A percentile compares a stretch with the other conserved stretches of the same genome.
Conservation (phyloP, 2,888 invertebrate species). For the Rhimphoctona megacephalus region DNA sequence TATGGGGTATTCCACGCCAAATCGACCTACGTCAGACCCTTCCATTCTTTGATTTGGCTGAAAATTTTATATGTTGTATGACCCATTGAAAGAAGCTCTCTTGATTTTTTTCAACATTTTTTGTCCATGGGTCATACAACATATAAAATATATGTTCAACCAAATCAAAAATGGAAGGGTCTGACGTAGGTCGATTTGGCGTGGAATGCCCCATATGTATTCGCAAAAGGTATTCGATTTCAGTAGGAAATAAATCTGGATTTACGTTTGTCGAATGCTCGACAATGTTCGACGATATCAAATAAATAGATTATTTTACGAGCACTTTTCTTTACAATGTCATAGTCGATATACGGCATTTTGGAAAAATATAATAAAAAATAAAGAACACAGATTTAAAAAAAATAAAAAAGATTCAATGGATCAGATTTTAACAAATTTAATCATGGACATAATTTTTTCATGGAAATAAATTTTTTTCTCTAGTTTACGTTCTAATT, state of each 20-base stretch:
- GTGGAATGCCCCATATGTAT: too few species aligned
- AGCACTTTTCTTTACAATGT: not conserved
- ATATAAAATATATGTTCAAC: too few species aligned
- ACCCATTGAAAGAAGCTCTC: too few species aligned
- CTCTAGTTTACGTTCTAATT: not conserved
- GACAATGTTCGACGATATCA: constrained; percentile 9
- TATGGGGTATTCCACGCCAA: too few species aligned
- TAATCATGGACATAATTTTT: not conserved
- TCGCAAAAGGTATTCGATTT: constrained; percentile 7
- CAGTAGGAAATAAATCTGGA: constrained; percentile 33
- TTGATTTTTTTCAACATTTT: too few species aligned
- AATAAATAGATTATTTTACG: constrained; percentile 12
- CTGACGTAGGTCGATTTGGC: too few species aligned
- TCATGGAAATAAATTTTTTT: not conserved
- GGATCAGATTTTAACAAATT: not conserved
- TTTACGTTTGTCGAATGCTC: constrained; percentile 8
- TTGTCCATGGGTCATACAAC: too few species aligned
- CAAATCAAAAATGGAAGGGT: too few species aligned
- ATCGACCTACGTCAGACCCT: too few species aligned
- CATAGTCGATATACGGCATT: not conserved
- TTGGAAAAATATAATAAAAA: not conserved
- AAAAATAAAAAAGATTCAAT: not conserved
- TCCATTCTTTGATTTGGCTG: too few species aligned
- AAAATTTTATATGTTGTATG: too few species aligned
- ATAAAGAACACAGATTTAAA: not conserved